These are phyloP conservation scores for Enteromius paludinosus DNA, from an alignment of 2,797 vertebrate genomes.

Conservation along the genomic window DNA sequence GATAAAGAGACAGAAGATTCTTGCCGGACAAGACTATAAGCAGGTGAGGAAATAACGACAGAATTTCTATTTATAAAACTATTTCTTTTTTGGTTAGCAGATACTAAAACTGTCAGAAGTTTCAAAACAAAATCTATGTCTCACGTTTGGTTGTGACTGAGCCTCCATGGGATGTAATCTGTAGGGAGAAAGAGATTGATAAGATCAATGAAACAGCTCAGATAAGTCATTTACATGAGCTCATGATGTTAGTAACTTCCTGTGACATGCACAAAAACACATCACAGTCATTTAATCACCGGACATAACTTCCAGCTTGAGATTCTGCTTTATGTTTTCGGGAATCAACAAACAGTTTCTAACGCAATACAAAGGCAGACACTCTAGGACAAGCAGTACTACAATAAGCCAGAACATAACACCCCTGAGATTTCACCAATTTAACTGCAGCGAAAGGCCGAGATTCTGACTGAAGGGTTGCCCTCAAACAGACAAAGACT, in stretches of 20 bases:
- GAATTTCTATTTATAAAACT: neutral
- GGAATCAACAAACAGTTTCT: neutral
- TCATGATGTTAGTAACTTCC: slow-evolving; percentile 23
- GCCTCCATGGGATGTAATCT: slow-evolving; percentile 88
- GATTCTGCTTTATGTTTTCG: slow-evolving; percentile 13
- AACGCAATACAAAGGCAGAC: slow-evolving; percentile 2
- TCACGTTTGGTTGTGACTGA: slow-evolving; percentile 89
- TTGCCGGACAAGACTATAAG: neutral
- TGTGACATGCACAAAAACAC: slow-evolving; percentile 30
- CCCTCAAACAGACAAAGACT: neutral
- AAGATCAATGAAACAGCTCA: slow-evolving; percentile 13
- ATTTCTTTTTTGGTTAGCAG: neutral
- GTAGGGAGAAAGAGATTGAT: slow-evolving; percentile 44
- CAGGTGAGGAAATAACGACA: neutral
- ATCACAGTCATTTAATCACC: slow-evolving; percentile 19
- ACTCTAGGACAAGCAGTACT: slow-evolving; percentile 60
- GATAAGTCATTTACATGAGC: slow-evolving; percentile 28
- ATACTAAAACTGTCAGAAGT: neutral
- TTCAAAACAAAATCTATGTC: neutral
- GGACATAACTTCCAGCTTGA: slow-evolving; percentile 12
- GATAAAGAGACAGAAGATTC: neutral
- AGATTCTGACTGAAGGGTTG: slow-evolving; percentile 39
- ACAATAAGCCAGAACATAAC: slow-evolving; percentile 56
- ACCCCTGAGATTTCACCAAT: slow-evolving; percentile 61
- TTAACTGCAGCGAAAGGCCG: slow-evolving; percentile 59